Percentiles rank a stretch among this genome's conserved stretches.
Evolutionary conservation across 1,140 invertebrate species (phyloP).

Genomic region (Achatina immaculata): DNA sequence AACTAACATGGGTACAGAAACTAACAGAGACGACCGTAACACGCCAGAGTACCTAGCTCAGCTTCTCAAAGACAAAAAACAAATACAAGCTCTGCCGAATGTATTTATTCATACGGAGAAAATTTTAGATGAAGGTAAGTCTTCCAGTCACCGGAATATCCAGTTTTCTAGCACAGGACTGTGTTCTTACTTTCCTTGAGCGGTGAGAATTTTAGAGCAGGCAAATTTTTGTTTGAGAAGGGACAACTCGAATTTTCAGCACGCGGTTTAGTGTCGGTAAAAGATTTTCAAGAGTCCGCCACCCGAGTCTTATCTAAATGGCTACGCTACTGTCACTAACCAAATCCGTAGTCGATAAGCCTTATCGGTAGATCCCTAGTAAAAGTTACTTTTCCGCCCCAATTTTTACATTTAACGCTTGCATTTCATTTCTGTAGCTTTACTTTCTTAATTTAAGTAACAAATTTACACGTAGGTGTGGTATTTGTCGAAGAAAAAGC

Average conservation of each 20-base stretch:
- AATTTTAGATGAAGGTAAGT: constrained; percentile 98
- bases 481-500: neutral
- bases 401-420: neutral
- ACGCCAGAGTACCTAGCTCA: constrained; percentile 97
- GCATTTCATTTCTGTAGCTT: neutral
- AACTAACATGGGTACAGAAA: constrained; percentile 70
- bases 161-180: neutral
- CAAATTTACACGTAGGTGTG: neutral
- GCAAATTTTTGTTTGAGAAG: too few species aligned
- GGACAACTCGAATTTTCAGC: too few species aligned
- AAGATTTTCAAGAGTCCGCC: too few species aligned
- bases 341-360: neutral
- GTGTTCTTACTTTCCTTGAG: neutral
- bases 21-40: constrained; percentile 70
- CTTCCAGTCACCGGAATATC: too few species aligned
- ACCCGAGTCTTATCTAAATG: neutral
- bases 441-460: neutral
- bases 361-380: neutral
- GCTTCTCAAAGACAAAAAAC: constrained; percentile 99
- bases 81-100: constrained; percentile 98
- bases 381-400: neutral
- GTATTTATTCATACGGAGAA: constrained; percentile 99
- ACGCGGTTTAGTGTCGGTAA: too few species aligned
- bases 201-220: too few species aligned
- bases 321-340: neutral